A percentile compares a stretch with the other conserved stretches of the same genome.
These are phyloP conservation scores for Drosophila novamexicana DNA, from an alignment of 1,140 invertebrate genomes.

Conservation along the genomic window DNA sequence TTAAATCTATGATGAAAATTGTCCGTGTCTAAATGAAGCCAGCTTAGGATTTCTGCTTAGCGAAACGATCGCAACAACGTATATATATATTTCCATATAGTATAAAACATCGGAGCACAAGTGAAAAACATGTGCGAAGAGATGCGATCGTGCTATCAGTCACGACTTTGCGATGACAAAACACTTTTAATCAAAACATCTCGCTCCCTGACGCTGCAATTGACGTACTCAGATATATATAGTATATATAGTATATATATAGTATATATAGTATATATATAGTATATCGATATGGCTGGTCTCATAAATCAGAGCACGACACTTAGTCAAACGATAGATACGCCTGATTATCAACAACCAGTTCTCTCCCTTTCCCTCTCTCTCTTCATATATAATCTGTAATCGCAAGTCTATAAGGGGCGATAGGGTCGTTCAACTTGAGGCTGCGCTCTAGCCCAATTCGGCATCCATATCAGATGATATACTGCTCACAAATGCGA, in stretches of 20 bases:
- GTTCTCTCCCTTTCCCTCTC: background rate
- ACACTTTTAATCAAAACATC: slow-evolving; percentile 42
- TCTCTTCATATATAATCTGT: background rate
- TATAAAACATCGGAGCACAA: background rate
- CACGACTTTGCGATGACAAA: slow-evolving; percentile 38
- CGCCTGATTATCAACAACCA: slow-evolving; percentile 5
- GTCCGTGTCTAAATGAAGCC: too few species aligned
- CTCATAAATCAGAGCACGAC: slow-evolving; percentile 36
- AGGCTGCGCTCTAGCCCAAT: slow-evolving; percentile 2
- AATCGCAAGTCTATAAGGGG: background rate
- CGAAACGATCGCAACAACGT: too few species aligned
- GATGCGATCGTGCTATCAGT: slow-evolving; percentile 41
- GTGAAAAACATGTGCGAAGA: slow-evolving; percentile 14
- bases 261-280: background rate
- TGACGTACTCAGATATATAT: slow-evolving; percentile 28
- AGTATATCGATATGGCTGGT: slow-evolving; percentile 8
- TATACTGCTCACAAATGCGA: background rate
- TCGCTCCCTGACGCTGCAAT: slow-evolving; percentile 31
- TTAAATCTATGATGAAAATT: too few species aligned
- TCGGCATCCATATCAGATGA: slow-evolving; percentile 10
- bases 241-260: background rate
- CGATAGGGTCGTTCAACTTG: slow-evolving; percentile 31
- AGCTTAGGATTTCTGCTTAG: too few species aligned
- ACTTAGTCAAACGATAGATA: slow-evolving; percentile 23
- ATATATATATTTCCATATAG: slow-evolving; percentile 5